These are phyloP conservation scores for Cryptophagus acutangulus DNA, from an alignment of 2,888 invertebrate genomes.

Conservation along the genomic window DNA sequence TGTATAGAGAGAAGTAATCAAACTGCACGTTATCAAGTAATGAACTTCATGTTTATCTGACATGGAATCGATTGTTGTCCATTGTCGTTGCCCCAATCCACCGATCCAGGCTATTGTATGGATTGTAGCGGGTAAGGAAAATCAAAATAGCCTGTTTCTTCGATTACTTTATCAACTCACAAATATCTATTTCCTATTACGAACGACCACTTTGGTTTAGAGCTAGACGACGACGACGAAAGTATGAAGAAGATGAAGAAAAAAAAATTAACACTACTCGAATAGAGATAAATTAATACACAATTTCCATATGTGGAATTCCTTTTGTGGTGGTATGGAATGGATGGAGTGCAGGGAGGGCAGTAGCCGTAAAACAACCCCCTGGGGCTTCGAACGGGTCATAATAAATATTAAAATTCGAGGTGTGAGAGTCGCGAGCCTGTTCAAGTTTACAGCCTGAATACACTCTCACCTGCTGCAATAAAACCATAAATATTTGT, in stretches of 20 bases:
- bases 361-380: constrained; percentile 47
- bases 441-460: constrained; percentile 26
- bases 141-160: constrained; percentile 44
- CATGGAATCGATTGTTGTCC: constrained; percentile 45
- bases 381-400: constrained; percentile 43
- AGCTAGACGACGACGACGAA: no score
- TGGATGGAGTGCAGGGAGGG: constrained; percentile 34
- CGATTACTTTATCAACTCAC: constrained; percentile 34
- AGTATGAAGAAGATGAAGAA: no score
- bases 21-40: constrained; percentile 42
- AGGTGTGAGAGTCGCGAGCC: constrained; percentile 43
- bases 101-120: constrained; percentile 39
- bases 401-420: constrained; percentile 49
- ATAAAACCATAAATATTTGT: constrained; percentile 50
- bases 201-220: no score
- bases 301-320: constrained; percentile 48
- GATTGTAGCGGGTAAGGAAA: constrained; percentile 39
- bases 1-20: constrained; percentile 4
- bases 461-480: constrained; percentile 46
- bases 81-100: constrained; percentile 43
- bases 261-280: no score
- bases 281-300: constrained; percentile 47
- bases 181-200: constrained; percentile 36
- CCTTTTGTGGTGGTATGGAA: constrained; percentile 31
- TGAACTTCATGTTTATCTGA: constrained; percentile 46